Evolutionary conservation across 1,140 invertebrate species (phyloP).

Genomic region (Drosophila sulfurigaster): DNA sequence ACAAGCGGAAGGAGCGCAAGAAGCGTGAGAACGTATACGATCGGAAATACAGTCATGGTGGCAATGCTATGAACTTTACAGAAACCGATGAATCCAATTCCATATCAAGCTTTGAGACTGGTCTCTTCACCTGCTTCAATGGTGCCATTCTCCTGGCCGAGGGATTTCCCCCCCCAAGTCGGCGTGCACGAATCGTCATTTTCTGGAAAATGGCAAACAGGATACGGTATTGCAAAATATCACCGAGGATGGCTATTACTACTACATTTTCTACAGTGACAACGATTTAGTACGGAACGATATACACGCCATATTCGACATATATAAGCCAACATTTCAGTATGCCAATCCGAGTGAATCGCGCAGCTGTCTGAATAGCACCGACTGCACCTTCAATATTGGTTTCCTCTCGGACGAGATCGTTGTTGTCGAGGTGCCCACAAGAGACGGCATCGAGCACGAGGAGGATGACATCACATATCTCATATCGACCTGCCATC

Average conservation of each 20-base stretch:
- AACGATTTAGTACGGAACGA: constrained; percentile 92
- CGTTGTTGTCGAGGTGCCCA: constrained; percentile 93
- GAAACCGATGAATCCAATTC: constrained; percentile 87
- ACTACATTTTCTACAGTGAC: constrained; percentile 94
- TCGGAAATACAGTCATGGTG: constrained; percentile 90
- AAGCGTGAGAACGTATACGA: constrained; percentile 89
- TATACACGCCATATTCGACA: constrained; percentile 93
- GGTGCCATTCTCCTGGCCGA: constrained; percentile 89
- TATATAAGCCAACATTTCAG: constrained; percentile 92
- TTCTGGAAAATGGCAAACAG: constrained; percentile 87
- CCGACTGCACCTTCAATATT: constrained; percentile 90
- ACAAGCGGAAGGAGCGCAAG: constrained; percentile 85
- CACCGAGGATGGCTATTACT: constrained; percentile 91
- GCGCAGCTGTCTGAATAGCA: constrained; percentile 90
- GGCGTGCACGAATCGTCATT: constrained; percentile 88
- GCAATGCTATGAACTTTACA: constrained; percentile 88
- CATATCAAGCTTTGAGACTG: constrained; percentile 91
- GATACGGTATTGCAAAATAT: constrained; percentile 90
- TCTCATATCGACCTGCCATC: constrained; percentile 90
- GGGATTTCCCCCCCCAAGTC: constrained; percentile 88
- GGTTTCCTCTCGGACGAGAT: constrained; percentile 89
- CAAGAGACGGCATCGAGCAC: constrained; percentile 91
- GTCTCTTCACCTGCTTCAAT: constrained; percentile 90
- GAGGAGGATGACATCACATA: constrained; percentile 89
- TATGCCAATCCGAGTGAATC: constrained; percentile 89